Percentiles rank a stretch among this genome's conserved stretches.
Evolutionary conservation across 2,888 invertebrate genomes (phyloP).

Genomic region (Eledona agricola): DNA sequence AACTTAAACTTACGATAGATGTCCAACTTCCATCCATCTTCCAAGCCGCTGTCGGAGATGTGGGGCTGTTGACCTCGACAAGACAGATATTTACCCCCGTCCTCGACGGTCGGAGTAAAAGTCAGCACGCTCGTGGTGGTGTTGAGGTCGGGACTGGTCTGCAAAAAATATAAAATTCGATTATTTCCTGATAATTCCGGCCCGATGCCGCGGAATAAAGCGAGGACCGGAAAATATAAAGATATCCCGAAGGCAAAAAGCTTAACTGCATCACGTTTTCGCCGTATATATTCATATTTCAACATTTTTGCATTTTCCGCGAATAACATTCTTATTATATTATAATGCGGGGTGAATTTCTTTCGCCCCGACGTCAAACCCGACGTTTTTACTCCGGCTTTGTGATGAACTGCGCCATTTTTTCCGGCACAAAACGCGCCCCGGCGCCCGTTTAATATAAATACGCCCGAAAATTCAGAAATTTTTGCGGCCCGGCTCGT

Average conservation of each 20-base stretch:
- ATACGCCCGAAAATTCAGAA: constrained; percentile 1
- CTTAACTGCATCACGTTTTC: constrained; percentile 45
- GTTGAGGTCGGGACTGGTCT: constrained; percentile 76
- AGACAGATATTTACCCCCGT: constrained; percentile 78
- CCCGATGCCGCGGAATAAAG: constrained; percentile 22
- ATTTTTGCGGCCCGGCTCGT: too few species aligned
- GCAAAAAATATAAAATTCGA: constrained; percentile 44
- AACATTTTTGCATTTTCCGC: constrained; percentile 44
- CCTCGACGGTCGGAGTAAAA: constrained; percentile 80
- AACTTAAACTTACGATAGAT: constrained; percentile 87
- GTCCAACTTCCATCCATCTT: constrained; percentile 83
- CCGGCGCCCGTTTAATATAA: constrained; percentile 23
- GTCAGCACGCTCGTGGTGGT: constrained; percentile 80
- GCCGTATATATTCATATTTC: constrained; percentile 46
- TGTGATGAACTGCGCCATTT: constrained; percentile 30
- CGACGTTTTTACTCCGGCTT: constrained; percentile 19
- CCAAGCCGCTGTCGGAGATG: constrained; percentile 77
- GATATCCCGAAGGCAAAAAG: constrained; percentile 39
- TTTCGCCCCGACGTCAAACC: constrained; percentile 35
- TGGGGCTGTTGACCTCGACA: constrained; percentile 82
- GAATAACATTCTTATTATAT: constrained; percentile 48
- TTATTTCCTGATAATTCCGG: too few species aligned
- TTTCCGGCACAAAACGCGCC: constrained; percentile 23
- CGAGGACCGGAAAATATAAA: constrained; percentile 34
- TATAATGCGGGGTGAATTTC: constrained; percentile 43